Evolutionary conservation across 30 jellyfish, hydroid and myxozoan genomes (phyloP), one percentile per base, ranked within the genome.

Genomic region (Aurelia coerulea): DNA sequence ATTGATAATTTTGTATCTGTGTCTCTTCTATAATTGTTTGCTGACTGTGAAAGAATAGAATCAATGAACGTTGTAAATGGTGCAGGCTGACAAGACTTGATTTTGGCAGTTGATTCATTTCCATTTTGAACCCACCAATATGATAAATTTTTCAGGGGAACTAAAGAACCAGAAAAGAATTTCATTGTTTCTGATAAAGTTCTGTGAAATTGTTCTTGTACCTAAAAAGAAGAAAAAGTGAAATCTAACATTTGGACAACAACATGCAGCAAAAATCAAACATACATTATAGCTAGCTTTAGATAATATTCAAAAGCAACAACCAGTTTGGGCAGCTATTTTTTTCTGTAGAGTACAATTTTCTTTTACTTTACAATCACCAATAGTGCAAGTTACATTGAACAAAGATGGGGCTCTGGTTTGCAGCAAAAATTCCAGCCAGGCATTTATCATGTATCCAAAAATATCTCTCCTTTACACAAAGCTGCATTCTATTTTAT

Each of bases 81-180:
- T 13, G 71, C 89, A 13, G 80, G 89, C 17, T 79, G 89, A 10
- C 46, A 56, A 62, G 81, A 11, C 58, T 49, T 64, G 29, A 4
- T 18, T 32, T 10, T 65, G 15, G n/a, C 49, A 12, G 80, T 39
- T 11, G 65, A 33, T 23, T 15, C 78, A 13, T 54, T 65, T 52
- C 14, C 23, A 71, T 41, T 66, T 71, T 59, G 58, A 11, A 83
- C 79, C 92, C 92, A 83, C 85, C 85, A 69, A n/a, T 35, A 83
- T 19, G 84, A 83, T 12, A 83, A 7, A 17, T 60, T 39, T 29
- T 62, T 64, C 10, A 70, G n/a, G 7, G 78, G 73, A 33, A 83
- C 59, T 4, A 83, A 54, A 3, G 79, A 14, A 11, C 92, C 92
- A 23, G 83, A 68, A 76, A 83, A 70, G 39, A 69, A 29, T 12